Conservation (phyloP, 1,140 invertebrate species). For the Leptopilina boulardi region DNA sequence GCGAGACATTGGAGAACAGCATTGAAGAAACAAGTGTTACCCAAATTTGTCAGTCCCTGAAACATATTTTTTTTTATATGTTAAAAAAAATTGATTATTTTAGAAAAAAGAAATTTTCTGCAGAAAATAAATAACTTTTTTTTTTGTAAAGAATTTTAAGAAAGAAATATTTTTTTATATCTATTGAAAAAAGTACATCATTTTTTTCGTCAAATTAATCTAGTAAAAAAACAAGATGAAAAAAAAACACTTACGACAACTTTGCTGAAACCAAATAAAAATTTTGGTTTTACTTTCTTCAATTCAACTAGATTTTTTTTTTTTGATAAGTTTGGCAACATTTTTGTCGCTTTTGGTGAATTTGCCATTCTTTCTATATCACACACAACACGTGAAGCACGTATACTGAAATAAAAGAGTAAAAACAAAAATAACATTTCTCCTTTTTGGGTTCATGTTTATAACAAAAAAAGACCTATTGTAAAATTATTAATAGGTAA, state of each 20-base stretch:
- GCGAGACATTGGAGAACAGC: constrained; percentile 94
- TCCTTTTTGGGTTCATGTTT: too few relatives aligned
- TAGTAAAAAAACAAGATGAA: too few relatives aligned
- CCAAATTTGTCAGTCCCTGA: constrained; percentile 88
- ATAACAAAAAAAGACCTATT: too few relatives aligned
- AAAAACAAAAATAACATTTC: too few relatives aligned
- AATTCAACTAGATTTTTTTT: constrained; percentile 33
- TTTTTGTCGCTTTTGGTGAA: not conserved
- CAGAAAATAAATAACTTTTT: constrained; percentile 31
- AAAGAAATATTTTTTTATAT: too few relatives aligned
- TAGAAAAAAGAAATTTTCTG: too few relatives aligned
- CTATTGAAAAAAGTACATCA: too few relatives aligned
- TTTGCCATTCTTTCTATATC: constrained; percentile 35
- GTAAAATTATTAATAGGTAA: too few relatives aligned
- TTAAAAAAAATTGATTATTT: too few relatives aligned
- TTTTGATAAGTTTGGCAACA: not conserved
- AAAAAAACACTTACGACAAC: constrained; percentile 54
- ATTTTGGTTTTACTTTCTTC: constrained; percentile 50
- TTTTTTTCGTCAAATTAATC: too few relatives aligned
- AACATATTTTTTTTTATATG: too few relatives aligned
- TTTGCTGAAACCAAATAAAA: constrained; percentile 54
- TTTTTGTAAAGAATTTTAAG: too few relatives aligned
- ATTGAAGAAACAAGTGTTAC: constrained; percentile 98
- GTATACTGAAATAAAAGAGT: constrained; percentile 66
- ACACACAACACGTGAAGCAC: constrained; percentile 80